phyloP scores from a whole-genome alignment of 2,888 invertebrate genomes.

The Drosophila paranaensis region DNA sequence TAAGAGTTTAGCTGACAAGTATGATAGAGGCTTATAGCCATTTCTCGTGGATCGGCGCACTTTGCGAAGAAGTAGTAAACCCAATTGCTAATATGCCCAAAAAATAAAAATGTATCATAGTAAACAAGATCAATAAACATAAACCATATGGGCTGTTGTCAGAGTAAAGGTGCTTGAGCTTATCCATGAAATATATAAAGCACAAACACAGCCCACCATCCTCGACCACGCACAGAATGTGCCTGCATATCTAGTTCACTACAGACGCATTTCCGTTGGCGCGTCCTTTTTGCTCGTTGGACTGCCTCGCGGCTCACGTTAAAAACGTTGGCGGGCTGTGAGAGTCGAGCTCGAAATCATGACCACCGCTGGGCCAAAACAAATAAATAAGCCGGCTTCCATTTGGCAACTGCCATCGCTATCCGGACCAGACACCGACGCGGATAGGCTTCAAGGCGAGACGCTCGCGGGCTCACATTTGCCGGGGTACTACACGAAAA shows the following conservation, averaged over 20 bases:
- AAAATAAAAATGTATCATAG: slow-evolving; percentile 16
- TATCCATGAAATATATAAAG: slow-evolving; percentile 46
- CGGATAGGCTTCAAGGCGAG: slow-evolving; percentile 1
- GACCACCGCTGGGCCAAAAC: slow-evolving; percentile 75
- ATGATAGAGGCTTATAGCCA: neutral
- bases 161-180: slow-evolving; percentile 54
- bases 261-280: slow-evolving; percentile 70
- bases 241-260: slow-evolving; percentile 65
- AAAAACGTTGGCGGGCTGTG: slow-evolving; percentile 5
- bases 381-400: slow-evolving; percentile 73
- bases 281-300: slow-evolving; percentile 49
- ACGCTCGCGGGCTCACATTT: slow-evolving; percentile 30
- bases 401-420: slow-evolving; percentile 73
- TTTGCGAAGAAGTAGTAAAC: neutral
- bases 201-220: slow-evolving; percentile 2
- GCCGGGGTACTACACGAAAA: slow-evolving; percentile 62
- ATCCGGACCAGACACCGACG: slow-evolving; percentile 47
- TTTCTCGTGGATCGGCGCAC: neutral
- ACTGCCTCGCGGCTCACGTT: slow-evolving; percentile 36
- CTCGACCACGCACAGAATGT: slow-evolving; percentile 6
- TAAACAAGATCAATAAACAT: slow-evolving; percentile 35
- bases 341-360: slow-evolving; percentile 51
- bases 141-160: slow-evolving; percentile 46
- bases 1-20: too few relatives aligned
- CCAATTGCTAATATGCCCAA: slow-evolving; percentile 26